Conservation (phyloP, 2,797 vertebrate genomes). For the Anolis apletophallus region DNA sequence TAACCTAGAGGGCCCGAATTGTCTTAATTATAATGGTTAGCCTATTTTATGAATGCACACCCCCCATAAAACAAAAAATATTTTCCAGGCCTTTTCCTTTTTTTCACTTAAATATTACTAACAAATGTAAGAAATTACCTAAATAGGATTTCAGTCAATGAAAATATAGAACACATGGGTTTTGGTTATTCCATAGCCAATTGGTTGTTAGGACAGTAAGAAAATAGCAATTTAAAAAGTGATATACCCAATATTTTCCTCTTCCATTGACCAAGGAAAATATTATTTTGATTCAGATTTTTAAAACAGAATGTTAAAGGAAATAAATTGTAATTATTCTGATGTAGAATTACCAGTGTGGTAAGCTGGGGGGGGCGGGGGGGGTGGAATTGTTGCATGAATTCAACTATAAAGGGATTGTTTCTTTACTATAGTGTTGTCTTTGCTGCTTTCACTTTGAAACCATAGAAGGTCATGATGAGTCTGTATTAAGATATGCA, state of each 20-base stretch:
- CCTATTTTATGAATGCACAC: too few relatives aligned
- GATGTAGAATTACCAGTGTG: background rate
- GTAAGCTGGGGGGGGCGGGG: too few relatives aligned
- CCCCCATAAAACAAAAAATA: background rate
- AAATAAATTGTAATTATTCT: conserved; percentile 64
- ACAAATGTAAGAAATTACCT: conserved; percentile 33
- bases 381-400: conserved; percentile 39
- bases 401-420: conserved; percentile 56
- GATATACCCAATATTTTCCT: conserved; percentile 19
- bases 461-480: conserved; percentile 18
- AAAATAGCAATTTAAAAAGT: conserved; percentile 19
- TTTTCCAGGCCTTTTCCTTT: conserved; percentile 24
- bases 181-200: background rate
- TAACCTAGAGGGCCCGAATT: too few relatives aligned
- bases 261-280: conserved; percentile 46
- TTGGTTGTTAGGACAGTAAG: conserved; percentile 5
- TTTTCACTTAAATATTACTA: conserved; percentile 21
- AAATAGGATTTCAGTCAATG: background rate
- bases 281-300: conserved; percentile 51
- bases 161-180: background rate
- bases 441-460: conserved; percentile 58
- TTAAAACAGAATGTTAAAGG: conserved; percentile 55
- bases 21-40: too few relatives aligned
- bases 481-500: conserved; percentile 47
- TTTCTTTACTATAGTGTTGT: conserved; percentile 59